Evolutionary conservation across 2,797 vertebrate genomes (phyloP).

Genomic region (Rhyacichthys aspro): DNA sequence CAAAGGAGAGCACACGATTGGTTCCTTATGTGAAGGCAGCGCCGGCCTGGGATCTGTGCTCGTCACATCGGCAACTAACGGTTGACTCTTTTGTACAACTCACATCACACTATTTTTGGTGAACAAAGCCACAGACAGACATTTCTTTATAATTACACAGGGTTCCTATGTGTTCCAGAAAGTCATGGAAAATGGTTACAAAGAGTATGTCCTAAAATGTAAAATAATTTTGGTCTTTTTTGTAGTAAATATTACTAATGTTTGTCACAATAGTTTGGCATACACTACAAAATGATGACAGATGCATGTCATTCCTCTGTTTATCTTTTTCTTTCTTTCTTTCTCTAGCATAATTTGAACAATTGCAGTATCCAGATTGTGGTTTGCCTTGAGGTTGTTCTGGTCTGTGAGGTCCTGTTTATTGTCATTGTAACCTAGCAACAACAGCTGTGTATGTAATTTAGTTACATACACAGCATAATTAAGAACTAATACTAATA

Average conservation of each 20-base stretch:
- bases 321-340: neutral
- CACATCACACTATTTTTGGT: constrained; percentile 14
- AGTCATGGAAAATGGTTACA: too few relatives aligned
- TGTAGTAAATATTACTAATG: neutral
- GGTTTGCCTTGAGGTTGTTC: constrained; percentile 7
- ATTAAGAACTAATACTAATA: neutral
- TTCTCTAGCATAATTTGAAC: constrained; percentile 1
- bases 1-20: constrained; percentile 63
- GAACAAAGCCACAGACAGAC: constrained; percentile 1
- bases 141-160: constrained; percentile 18
- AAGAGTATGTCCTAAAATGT: too few relatives aligned
- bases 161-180: too few relatives aligned
- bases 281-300: neutral
- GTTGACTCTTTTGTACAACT: constrained; percentile 32
- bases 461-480: neutral
- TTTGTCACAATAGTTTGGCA: neutral
- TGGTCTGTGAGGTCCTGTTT: constrained; percentile 4
- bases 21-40: constrained; percentile 71
- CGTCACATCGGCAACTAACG: constrained; percentile 59
- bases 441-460: neutral
- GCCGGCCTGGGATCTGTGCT: constrained; percentile 49
- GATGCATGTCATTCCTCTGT: neutral
- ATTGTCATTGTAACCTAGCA: constrained; percentile 3
- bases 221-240: neutral
- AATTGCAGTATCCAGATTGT: neutral